These are phyloP conservation scores for Leptocoma aspasia DNA, from an alignment of 2,113 vertebrate species.

Conservation along the genomic window DNA sequence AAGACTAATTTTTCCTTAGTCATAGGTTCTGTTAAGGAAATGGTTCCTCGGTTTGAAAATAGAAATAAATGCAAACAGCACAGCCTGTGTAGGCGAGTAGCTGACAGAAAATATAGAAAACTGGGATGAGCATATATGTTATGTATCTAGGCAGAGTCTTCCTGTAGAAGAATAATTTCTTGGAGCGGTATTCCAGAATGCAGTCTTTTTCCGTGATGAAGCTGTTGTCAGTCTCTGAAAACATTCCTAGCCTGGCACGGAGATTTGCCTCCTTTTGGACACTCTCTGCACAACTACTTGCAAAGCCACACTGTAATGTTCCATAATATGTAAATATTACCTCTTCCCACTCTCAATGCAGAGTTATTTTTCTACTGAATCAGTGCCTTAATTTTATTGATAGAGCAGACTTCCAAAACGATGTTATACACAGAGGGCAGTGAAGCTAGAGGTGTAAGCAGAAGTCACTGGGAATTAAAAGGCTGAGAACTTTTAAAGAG, in stretches of 20 bases:
- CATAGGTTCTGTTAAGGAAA: neutral
- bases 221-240: neutral
- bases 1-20: neutral
- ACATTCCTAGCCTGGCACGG: neutral
- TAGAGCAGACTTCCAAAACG: neutral
- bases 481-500: neutral
- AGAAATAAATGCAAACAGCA: neutral
- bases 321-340: neutral
- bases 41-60: neutral
- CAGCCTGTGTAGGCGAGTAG: neutral
- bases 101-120: neutral
- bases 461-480: neutral
- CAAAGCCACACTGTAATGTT: neutral
- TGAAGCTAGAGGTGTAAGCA: neutral
- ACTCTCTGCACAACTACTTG: neutral
- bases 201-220: neutral
- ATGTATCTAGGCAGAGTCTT: neutral
- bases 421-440: neutral
- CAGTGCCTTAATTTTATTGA: neutral
- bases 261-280: neutral
- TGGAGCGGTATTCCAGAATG: neutral
- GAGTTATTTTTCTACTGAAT: neutral
- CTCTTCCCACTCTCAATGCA: neutral
- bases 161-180: neutral
- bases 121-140: neutral